Conservation (phyloP, 2,888 invertebrate genomes). For the Eilema griseolum region DNA sequence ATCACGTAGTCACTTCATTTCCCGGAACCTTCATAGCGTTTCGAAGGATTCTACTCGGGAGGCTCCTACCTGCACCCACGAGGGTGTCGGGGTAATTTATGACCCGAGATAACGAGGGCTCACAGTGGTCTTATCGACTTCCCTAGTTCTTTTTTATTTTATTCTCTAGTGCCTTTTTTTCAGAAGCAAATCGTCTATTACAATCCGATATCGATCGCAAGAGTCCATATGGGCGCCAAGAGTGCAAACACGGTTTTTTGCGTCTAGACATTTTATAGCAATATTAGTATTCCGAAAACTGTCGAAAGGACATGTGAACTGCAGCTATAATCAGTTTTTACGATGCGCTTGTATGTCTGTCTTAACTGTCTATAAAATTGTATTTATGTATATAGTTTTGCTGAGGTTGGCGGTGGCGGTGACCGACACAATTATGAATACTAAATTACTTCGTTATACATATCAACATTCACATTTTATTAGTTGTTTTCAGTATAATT, state of each 20-base stretch:
- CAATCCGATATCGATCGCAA: constrained; percentile 72
- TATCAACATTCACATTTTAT: too few species aligned
- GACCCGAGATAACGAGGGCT: constrained; percentile 85
- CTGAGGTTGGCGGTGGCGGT: too few species aligned
- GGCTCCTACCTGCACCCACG: constrained; percentile 78
- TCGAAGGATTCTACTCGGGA: constrained; percentile 68
- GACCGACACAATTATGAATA: background rate
- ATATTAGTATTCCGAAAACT: constrained; percentile 53
- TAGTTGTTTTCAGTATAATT: background rate
- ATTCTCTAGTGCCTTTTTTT: constrained; percentile 77
- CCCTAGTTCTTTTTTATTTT: constrained; percentile 76
- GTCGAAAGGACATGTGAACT: constrained; percentile 39
- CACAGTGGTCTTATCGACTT: constrained; percentile 84
- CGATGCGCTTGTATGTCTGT: constrained; percentile 22
- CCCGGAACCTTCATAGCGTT: constrained; percentile 76
- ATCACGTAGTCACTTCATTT: constrained; percentile 86
- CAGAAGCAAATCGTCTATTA: constrained; percentile 81
- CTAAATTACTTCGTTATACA: background rate
- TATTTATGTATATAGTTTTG: background rate
- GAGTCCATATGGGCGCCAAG: constrained; percentile 60
- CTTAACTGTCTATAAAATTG: constrained; percentile 24
- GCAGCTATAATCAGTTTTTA: constrained; percentile 39
- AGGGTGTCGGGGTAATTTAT: constrained; percentile 85
- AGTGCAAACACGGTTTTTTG: constrained; percentile 55
- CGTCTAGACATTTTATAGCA: constrained; percentile 61